These are phyloP conservation scores for Oryctes rhinoceros DNA, from an alignment of 1,140 invertebrate genomes.

Conservation along the genomic window DNA sequence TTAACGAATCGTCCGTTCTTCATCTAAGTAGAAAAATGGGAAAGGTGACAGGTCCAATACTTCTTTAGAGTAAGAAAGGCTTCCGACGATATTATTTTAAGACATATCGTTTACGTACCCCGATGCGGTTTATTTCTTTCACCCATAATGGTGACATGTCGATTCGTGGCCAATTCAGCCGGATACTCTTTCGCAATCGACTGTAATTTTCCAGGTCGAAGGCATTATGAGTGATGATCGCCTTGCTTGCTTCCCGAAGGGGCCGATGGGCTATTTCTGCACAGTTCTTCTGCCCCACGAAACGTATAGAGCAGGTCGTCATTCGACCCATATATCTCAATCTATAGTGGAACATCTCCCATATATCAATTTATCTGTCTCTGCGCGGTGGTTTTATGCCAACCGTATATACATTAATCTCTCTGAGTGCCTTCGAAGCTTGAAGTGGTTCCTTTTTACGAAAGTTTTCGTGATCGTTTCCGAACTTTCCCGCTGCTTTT, in stretches of 20 bases:
- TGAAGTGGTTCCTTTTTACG: conserved; percentile 31
- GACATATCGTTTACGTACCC: neutral
- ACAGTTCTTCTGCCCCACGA: neutral
- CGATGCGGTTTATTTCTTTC: neutral
- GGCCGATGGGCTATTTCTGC: neutral
- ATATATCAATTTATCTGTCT: conserved; percentile 36
- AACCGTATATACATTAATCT: conserved; percentile 36
- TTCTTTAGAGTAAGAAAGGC: neutral
- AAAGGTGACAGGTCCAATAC: neutral
- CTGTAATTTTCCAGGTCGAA: conserved; percentile 36
- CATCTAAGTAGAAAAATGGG: neutral
- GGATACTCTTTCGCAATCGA: conserved; percentile 21
- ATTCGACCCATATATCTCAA: conserved; percentile 37
- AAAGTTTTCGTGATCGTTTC: conserved; percentile 32
- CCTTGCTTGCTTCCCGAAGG: neutral
- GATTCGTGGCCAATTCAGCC: conserved; percentile 13
- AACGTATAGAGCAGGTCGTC: conserved; percentile 18
- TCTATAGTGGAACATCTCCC: conserved; percentile 28
- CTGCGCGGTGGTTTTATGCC: conserved; percentile 31
- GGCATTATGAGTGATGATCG: conserved; percentile 43
- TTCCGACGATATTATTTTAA: neutral
- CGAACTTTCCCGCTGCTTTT: conserved; percentile 8
- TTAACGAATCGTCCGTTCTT: neutral
- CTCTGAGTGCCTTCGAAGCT: conserved; percentile 28
- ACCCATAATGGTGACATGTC: conserved; percentile 3